These are phyloP conservation scores for Helicoverpa armigera DNA, from an alignment of 1,140 invertebrate genomes.

Conservation along the genomic window DNA sequence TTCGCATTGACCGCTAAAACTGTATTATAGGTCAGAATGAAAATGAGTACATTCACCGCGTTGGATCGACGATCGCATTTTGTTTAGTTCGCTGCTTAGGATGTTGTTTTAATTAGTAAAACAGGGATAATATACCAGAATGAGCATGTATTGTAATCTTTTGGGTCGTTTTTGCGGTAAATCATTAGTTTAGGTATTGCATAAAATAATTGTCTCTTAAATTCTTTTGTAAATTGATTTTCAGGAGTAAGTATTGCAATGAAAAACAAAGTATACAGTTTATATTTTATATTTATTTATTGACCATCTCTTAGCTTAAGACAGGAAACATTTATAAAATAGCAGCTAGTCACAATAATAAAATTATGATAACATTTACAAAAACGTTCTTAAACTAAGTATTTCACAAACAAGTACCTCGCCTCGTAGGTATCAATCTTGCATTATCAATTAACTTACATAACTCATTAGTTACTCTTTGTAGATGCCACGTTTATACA, in stretches of 20 bases:
- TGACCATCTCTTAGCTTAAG: constrained; percentile 79
- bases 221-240: neutral
- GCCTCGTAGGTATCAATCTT: constrained; percentile 43
- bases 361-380: constrained; percentile 82
- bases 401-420: constrained; percentile 57
- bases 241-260: constrained; percentile 1
- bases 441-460: neutral
- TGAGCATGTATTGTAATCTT: neutral
- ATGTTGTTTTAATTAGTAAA: neutral
- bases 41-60: neutral
- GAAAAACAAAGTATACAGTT: constrained; percentile 48
- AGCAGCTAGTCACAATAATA: constrained; percentile 81
- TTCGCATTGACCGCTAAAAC: too few species aligned
- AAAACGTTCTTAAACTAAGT: constrained; percentile 64
- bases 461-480: constrained; percentile 2
- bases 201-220: neutral
- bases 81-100: neutral
- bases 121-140: neutral
- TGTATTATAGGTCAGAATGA: too few species aligned
- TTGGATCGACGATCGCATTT: neutral
- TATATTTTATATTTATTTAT: constrained; percentile 78
- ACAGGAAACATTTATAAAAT: constrained; percentile 85
- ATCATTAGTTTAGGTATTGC: neutral
- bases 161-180: neutral
- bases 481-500: neutral